Evolutionary conservation across 1,140 invertebrate species (phyloP).

Genomic region (Cherax quadricarinatus): DNA sequence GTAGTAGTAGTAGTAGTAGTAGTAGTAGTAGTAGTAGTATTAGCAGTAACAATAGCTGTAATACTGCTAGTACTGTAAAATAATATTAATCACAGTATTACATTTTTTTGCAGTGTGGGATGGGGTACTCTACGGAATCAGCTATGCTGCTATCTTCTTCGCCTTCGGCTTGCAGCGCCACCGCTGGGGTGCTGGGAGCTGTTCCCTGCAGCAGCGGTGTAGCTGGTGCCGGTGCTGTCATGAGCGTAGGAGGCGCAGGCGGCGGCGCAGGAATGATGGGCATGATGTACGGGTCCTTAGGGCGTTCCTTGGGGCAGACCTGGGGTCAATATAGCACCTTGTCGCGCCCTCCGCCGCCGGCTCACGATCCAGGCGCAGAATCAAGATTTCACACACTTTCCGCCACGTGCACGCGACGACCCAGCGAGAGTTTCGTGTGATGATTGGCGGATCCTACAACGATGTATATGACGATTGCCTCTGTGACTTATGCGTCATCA

Average conservation of each 20-base stretch:
- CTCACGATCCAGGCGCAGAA: slow-evolving; percentile 28
- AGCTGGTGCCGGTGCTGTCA: background rate
- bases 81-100: background rate
- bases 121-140: slow-evolving; percentile 52
- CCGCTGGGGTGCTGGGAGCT: background rate
- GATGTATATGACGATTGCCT: background rate
- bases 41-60: too few species aligned
- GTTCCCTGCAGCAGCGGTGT: background rate
- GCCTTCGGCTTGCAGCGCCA: slow-evolving; percentile 43
- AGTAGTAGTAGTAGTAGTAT: too few species aligned
- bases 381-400: slow-evolving; percentile 46
- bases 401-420: slow-evolving; percentile 33
- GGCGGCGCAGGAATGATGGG: slow-evolving; percentile 22
- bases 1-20: too few species aligned
- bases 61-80: background rate
- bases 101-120: slow-evolving; percentile 27
- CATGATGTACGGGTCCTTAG: slow-evolving; percentile 46
- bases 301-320: slow-evolving; percentile 1
- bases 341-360: slow-evolving; percentile 23
- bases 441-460: background rate
- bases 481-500: background rate
- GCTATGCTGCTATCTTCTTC: slow-evolving; percentile 34
- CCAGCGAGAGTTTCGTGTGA: slow-evolving; percentile 49
- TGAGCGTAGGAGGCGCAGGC: background rate
- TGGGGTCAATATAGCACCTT: slow-evolving; percentile 41